Evolutionary conservation across 2,888 invertebrate genomes (phyloP).

Genomic region (Chrysina gloriosa): DNA sequence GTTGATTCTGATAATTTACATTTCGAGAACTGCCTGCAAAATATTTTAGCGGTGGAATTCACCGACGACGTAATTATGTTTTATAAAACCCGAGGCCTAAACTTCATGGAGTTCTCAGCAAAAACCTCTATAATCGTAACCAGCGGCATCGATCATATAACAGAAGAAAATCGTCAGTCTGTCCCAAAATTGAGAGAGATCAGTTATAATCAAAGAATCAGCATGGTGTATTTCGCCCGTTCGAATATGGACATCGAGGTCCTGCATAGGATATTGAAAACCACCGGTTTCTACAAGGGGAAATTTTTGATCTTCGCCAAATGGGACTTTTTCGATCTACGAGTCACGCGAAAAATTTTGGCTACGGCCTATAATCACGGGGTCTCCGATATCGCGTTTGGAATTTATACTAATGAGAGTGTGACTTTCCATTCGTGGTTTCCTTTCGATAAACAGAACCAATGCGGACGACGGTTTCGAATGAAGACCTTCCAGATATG

Average conservation of each 20-base stretch:
- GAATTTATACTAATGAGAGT: conserved; percentile 2
- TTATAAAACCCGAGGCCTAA: conserved; percentile 16
- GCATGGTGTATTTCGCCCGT: conserved; percentile 33
- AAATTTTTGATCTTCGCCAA: conserved; percentile 35
- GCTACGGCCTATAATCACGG: conserved; percentile 21
- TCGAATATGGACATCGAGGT: background rate
- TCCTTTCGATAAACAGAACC: conserved; percentile 38
- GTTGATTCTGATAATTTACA: background rate
- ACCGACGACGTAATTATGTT: conserved; percentile 37
- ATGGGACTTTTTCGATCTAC: background rate
- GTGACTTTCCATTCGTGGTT: conserved; percentile 39
- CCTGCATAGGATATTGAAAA: conserved; percentile 12
- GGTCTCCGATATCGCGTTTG: conserved; percentile 36
- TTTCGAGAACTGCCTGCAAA: conserved; percentile 35
- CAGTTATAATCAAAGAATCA: conserved; percentile 37
- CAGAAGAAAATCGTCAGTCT: background rate
- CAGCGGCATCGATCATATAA: background rate
- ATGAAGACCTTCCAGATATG: conserved; percentile 18
- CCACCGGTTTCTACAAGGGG: conserved; percentile 26
- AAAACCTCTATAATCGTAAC: conserved; percentile 33
- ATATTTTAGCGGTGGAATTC: conserved; percentile 36
- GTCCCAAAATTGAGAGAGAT: conserved; percentile 15
- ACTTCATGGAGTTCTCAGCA: conserved; percentile 21
- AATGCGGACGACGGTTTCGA: conserved; percentile 31
- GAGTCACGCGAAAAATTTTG: background rate